Conservation (phyloP, 1,140 invertebrate species). For the Nasonia giraulti region DNA sequence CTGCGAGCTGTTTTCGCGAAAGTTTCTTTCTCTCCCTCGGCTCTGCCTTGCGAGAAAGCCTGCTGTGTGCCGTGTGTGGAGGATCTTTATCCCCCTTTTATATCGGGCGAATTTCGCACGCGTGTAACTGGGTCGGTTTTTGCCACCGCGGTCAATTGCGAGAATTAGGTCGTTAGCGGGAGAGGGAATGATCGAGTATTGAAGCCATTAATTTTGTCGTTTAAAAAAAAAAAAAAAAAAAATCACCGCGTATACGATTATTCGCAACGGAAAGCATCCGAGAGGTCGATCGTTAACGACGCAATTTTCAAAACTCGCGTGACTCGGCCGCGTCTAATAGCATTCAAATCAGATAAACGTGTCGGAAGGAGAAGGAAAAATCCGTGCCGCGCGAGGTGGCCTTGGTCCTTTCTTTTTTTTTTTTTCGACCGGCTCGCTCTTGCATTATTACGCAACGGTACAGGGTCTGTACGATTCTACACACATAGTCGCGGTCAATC, state of each 20-base stretch:
- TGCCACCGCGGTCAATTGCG: too few species aligned
- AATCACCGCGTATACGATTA: background rate
- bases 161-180: too few species aligned
- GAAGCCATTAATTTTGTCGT: background rate
- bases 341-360: conserved; percentile 47
- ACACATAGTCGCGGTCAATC: background rate
- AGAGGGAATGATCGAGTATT: too few species aligned
- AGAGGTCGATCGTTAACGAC: background rate
- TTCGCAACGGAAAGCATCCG: too few species aligned
- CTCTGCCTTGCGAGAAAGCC: background rate
- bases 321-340: conserved; percentile 26
- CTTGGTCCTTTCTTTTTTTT: background rate
- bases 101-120: too few species aligned
- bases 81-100: background rate
- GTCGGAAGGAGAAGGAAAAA: background rate
- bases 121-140: too few species aligned
- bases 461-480: too few species aligned
- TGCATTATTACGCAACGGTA: background rate
- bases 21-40: background rate
- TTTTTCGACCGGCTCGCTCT: background rate
- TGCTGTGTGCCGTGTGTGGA: background rate
- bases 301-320: conserved; percentile 31
- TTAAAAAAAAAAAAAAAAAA: too few species aligned
- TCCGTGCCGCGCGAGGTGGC: background rate
- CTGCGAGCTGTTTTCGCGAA: background rate